Evolutionary conservation across 2,113 vertebrate genomes (phyloP), one percentile per base, ranked within the genome.

Genomic region (Willisornis vidua): DNA sequence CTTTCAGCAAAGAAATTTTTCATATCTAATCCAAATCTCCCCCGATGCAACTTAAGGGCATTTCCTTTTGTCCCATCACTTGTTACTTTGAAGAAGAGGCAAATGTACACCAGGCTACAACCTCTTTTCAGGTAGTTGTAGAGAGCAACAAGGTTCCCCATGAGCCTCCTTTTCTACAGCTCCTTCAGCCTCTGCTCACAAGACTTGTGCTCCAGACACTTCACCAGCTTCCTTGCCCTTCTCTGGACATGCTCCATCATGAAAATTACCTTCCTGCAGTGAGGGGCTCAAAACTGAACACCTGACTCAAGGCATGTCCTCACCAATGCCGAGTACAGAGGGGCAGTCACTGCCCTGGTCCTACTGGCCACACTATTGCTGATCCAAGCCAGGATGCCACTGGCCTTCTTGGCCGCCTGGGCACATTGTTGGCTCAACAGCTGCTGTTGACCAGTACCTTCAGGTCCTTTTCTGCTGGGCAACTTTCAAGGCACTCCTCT

Each of bases 261-360:
- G n/a, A 5, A 2, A 72, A 22, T 25, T 7, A 5, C 25, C 2
- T 18, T 49, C 16, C 3, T 57, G 10, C 14, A 41, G 13, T 14
- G 55, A 80, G 17, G 14, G 5, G 4, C 16, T 41, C 20, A 41
- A 18, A 49, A 22, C 8, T 25, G 6, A 1, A 25, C 49, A 35
- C 6, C n/a, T 16, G 1, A 63, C 3, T 78, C 0, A 0, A 78
- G 23, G 0, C n/a, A 66, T 12, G 4, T 23, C 33, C 84, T 52
- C 26, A 43, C 0, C 26, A 45, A 3, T 31, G 28, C 33, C 19
- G 3, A 62, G 39, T 1, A 8, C 48, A 62, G 39, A 41, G 29
- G 39, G 19, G n/a, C 14, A 79, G 29, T 63, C 57, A 19, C 48
- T 55, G 41, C 12, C 74, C 57, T 55, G 57, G 0, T 1, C 48